These are phyloP conservation scores for Drosophila rufa DNA, from an alignment of 1,140 invertebrate species.

Conservation along the genomic window DNA sequence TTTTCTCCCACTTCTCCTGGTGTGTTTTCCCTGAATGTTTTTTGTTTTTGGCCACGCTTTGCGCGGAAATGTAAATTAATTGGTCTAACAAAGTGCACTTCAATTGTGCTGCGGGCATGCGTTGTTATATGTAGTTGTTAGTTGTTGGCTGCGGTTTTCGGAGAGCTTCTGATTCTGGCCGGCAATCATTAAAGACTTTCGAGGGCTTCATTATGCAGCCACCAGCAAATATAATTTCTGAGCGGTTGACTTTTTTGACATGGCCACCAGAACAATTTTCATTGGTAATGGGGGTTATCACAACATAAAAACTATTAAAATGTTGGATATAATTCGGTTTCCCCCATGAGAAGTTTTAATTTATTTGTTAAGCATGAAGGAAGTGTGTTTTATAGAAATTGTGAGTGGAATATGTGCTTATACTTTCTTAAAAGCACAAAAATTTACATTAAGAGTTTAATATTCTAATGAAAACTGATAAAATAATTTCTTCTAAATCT, in stretches of 20 bases:
- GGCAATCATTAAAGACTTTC: conserved; percentile 57
- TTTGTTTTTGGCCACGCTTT: conserved; percentile 61
- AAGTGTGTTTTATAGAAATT: not conserved
- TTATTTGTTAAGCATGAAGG: no score
- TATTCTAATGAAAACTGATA: no score
- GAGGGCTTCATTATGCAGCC: conserved; percentile 42
- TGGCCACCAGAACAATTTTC: conserved; percentile 30
- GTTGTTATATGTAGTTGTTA: conserved; percentile 45
- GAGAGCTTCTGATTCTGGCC: conserved; percentile 26
- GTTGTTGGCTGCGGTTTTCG: conserved; percentile 37
- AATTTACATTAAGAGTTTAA: not conserved
- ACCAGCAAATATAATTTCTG: conserved; percentile 4
- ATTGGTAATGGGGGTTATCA: conserved; percentile 29
- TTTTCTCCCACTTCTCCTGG: conserved; percentile 14
- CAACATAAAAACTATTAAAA: not conserved
- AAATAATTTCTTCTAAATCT: no score
- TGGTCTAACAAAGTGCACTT: conserved; percentile 83
- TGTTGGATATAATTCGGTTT: not conserved
- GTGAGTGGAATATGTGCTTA: not conserved
- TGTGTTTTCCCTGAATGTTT: conserved; percentile 12
- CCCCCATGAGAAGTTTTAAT: no score
- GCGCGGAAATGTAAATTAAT: conserved; percentile 84
- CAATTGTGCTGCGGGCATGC: conserved; percentile 63
- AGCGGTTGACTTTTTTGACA: conserved; percentile 49
- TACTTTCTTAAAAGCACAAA: not conserved